Conservation (phyloP, 2,797 vertebrate genomes). For the Petrocephalus schoutedeni region DNA sequence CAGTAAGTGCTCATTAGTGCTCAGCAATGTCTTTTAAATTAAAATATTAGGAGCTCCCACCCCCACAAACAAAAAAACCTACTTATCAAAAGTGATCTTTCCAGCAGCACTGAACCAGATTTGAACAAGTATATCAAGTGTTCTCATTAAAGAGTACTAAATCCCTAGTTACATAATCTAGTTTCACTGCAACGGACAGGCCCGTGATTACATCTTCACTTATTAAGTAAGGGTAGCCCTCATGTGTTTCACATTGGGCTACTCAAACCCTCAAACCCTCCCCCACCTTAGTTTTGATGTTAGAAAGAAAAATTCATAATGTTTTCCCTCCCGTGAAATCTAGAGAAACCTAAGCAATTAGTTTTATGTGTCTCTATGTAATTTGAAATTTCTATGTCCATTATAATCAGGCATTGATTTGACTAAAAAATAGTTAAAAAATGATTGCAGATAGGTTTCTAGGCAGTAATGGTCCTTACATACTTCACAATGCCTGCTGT, state of each 20-base stretch:
- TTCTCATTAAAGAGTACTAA: slow-evolving; percentile 31
- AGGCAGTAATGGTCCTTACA: background rate
- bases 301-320: background rate
- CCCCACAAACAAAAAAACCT: slow-evolving; percentile 7
- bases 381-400: background rate
- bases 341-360: background rate
- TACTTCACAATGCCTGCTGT: background rate
- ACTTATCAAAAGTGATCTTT: slow-evolving; percentile 11
- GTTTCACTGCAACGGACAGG: slow-evolving; percentile 49
- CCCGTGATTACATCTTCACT: slow-evolving; percentile 59
- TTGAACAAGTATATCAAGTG: slow-evolving; percentile 66
- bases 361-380: background rate
- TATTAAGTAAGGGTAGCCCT: slow-evolving; percentile 40
- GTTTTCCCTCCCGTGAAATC: background rate
- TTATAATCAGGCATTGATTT: background rate
- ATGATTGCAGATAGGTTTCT: background rate
- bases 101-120: slow-evolving; percentile 55
- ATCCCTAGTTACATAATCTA: slow-evolving; percentile 36
- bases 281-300: background rate
- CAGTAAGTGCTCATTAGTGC: slow-evolving; percentile 50
- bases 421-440: background rate
- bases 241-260: background rate
- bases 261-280: background rate
- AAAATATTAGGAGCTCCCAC: slow-evolving; percentile 30
- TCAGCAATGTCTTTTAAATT: slow-evolving; percentile 40